phyloP scores from a whole-genome alignment of 2,797 vertebrate species.

The Dendrocincla tyrannina region DNA sequence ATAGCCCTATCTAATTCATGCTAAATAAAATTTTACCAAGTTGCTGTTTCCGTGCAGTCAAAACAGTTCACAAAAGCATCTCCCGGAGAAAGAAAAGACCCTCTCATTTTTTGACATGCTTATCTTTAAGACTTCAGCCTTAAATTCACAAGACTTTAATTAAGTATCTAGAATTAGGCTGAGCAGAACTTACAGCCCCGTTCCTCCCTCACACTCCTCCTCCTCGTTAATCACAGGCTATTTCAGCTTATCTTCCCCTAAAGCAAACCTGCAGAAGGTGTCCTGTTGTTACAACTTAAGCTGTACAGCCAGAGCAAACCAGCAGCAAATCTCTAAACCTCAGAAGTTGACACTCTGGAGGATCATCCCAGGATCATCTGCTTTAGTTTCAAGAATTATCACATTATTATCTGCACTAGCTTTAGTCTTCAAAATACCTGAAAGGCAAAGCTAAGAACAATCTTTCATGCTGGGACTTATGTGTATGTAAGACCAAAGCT shows the following conservation, averaged over 20 bases:
- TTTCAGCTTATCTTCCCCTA: not conserved
- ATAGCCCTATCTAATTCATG: not conserved
- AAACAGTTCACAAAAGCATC: not conserved
- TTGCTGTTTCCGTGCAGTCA: not conserved
- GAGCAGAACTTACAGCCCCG: not conserved
- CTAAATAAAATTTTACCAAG: not conserved
- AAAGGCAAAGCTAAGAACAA: not conserved
- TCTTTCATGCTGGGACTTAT: not conserved
- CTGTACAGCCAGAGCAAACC: not conserved
- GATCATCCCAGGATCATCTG: not conserved
- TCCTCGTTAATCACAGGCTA: conserved; percentile 3
- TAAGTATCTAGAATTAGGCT: conserved; percentile 14
- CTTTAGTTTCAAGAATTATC: not conserved
- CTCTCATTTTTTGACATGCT: not conserved
- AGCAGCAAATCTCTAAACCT: not conserved
- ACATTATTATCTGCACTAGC: not conserved
- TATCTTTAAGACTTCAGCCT: not conserved
- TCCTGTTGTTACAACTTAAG: not conserved
- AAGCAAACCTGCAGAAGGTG: not conserved
- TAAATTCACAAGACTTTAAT: conserved; percentile 17
- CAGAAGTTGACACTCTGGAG: not conserved
- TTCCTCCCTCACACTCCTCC: not conserved
- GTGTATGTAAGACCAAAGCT: not conserved
- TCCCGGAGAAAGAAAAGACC: conserved; percentile 4
- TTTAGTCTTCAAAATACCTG: not conserved